Conservation (phyloP, 2,888 invertebrate species). For the Leistus spinibarbis region DNA sequence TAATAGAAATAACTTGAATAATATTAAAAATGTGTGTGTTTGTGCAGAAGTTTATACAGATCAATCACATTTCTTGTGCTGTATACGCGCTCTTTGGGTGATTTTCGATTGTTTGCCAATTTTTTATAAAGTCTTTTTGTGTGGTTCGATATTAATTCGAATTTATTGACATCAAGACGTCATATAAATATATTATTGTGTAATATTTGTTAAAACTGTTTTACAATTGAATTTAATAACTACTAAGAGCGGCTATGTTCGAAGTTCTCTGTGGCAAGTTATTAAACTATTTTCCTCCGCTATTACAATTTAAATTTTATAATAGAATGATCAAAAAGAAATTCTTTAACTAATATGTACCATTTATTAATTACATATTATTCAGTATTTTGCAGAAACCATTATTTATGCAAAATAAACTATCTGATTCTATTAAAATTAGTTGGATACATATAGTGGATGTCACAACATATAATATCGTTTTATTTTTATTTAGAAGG, state of each 20-base stretch:
- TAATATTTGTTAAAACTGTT: background rate
- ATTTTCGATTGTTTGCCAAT: background rate
- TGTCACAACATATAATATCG: no score
- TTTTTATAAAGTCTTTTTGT: background rate
- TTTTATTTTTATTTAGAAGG: no score
- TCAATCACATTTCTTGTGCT: conserved; percentile 19
- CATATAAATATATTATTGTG: background rate
- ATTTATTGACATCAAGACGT: background rate
- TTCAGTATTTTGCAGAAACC: no score
- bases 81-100: conserved; percentile 16
- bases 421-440: no score
- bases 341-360: no score
- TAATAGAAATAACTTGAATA: background rate
- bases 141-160: background rate
- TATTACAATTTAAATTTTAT: no score
- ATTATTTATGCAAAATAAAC: no score
- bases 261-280: background rate
- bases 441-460: no score
- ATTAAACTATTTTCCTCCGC: background rate
- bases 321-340: background rate
- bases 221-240: background rate
- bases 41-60: conserved; percentile 18
- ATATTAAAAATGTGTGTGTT: conserved; percentile 9
- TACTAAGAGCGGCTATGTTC: background rate
- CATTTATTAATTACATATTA: no score